phyloP scores from a whole-genome alignment of 2,888 invertebrate species.

The Pseudococcus viburni region DNA sequence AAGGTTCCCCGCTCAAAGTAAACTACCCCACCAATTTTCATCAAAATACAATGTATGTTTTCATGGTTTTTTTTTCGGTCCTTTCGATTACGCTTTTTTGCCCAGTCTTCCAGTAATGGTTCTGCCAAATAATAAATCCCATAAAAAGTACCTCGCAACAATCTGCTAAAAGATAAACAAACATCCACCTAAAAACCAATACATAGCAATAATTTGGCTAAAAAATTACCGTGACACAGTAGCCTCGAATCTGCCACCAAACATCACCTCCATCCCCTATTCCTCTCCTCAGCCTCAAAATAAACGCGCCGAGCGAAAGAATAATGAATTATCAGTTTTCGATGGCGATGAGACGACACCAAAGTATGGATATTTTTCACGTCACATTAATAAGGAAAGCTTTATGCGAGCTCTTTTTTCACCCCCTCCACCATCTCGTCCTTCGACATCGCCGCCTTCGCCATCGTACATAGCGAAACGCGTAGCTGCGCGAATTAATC shows the following conservation, averaged over 20 bases:
- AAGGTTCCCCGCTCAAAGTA: too few relatives aligned
- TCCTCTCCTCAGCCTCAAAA: not conserved
- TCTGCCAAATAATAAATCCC: too few relatives aligned
- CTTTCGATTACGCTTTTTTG: too few relatives aligned
- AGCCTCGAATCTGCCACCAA: not conserved
- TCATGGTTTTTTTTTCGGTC: too few relatives aligned
- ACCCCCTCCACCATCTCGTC: not conserved
- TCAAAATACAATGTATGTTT: too few relatives aligned
- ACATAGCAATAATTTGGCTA: too few relatives aligned
- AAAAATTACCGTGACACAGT: not conserved
- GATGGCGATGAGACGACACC: constrained; percentile 19
- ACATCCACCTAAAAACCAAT: too few relatives aligned
- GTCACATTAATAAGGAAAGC: constrained; percentile 26
- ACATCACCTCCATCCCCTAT: not conserved
- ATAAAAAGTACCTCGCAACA: too few relatives aligned
- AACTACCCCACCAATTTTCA: too few relatives aligned
- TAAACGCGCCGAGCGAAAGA: not conserved
- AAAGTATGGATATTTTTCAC: constrained; percentile 34
- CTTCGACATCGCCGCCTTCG: not conserved
- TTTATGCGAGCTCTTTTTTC: constrained; percentile 32
- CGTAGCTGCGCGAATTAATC: constrained; percentile 61
- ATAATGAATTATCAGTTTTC: not conserved
- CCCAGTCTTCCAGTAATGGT: too few relatives aligned
- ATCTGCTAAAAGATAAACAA: too few relatives aligned
- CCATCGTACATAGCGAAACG: not conserved